Conservation (phyloP, 2,113 vertebrate species). For the Cervus canadensis region DNA sequence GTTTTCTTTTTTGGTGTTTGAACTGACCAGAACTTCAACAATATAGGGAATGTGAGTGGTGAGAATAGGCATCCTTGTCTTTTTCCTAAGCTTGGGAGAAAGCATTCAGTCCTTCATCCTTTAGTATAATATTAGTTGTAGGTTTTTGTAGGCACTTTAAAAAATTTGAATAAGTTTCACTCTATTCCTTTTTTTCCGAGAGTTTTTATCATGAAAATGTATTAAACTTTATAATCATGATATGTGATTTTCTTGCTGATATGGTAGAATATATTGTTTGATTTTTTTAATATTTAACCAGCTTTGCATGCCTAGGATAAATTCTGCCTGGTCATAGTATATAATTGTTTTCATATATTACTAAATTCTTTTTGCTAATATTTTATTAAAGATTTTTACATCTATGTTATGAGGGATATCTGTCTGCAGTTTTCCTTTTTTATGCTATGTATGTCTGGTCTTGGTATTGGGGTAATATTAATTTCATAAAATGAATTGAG, state of each 20-base stretch:
- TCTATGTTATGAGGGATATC: neutral
- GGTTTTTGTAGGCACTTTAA: neutral
- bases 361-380: neutral
- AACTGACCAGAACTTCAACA: neutral
- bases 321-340: neutral
- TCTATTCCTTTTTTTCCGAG: neutral
- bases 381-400: neutral
- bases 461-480: constrained; percentile 19
- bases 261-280: neutral
- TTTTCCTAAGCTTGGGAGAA: neutral
- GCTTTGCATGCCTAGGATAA: neutral
- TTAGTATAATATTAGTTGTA: neutral
- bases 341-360: neutral
- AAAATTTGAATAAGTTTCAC: neutral
- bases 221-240: neutral
- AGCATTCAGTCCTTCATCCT: neutral
- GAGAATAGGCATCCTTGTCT: neutral
- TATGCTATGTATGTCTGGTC: neutral
- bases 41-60: neutral
- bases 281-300: constrained; percentile 18
- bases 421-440: neutral
- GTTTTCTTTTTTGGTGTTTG: neutral
- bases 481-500: neutral
- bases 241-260: neutral
- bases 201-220: neutral